A percentile compares a stretch with the other conserved stretches of the same genome.
Evolutionary conservation across 1,140 invertebrate genomes (phyloP).

Genomic region (Antheraea mylitta): DNA sequence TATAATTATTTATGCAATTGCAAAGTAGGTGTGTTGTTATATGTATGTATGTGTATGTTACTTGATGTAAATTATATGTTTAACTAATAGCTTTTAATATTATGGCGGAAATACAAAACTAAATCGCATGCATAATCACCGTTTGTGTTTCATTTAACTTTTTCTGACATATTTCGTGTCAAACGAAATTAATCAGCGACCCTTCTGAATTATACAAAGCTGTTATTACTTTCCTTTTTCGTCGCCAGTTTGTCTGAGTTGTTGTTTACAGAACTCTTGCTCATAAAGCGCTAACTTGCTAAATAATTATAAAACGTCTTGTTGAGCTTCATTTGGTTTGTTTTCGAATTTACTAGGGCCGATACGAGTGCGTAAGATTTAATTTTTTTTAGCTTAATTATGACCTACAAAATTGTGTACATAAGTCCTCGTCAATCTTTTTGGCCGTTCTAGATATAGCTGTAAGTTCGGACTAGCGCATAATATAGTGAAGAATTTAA

Average conservation of each 20-base stretch:
- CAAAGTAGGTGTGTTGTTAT: neutral
- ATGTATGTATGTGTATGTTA: too few relatives aligned
- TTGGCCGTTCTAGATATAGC: too few relatives aligned
- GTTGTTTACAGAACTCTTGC: constrained; percentile 23
- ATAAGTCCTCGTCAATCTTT: too few relatives aligned
- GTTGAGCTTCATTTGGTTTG: constrained; percentile 20
- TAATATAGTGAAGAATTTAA: too few relatives aligned
- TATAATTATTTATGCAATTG: too few relatives aligned
- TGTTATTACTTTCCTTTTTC: neutral
- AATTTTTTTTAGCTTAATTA: too few relatives aligned
- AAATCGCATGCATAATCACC: too few relatives aligned
- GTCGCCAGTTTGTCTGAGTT: neutral
- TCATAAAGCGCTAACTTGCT: constrained; percentile 32
- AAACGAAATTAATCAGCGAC: too few relatives aligned
- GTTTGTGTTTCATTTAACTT: too few relatives aligned
- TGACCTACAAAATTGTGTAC: too few relatives aligned
- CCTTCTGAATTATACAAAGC: neutral
- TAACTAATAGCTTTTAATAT: neutral
- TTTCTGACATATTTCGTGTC: too few relatives aligned
- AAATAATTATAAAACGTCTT: constrained; percentile 28
- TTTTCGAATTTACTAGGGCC: constrained; percentile 19
- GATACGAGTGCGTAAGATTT: neutral
- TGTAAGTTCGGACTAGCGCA: too few relatives aligned
- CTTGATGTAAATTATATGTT: neutral
- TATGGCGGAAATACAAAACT: neutral